These are phyloP conservation scores for Leptopilina drosophilae DNA, from an alignment of 2,888 invertebrate species.

Conservation along the genomic window DNA sequence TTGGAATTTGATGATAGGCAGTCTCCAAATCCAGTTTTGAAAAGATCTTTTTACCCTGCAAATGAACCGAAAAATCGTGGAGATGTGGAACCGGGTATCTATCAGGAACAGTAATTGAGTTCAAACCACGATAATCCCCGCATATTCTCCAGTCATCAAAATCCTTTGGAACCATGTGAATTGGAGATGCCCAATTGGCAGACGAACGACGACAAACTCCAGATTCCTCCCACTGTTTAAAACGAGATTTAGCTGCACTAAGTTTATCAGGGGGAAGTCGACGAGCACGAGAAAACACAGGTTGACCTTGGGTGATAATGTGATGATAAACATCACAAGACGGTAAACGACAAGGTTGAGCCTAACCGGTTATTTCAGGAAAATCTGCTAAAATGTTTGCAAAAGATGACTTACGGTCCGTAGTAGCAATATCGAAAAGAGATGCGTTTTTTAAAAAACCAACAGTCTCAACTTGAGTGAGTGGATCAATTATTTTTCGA, in stretches of 20 bases:
- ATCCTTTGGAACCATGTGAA: slow-evolving; percentile 4
- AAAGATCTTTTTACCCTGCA: too few species aligned
- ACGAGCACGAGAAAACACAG: not conserved
- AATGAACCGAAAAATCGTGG: too few species aligned
- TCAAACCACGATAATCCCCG: not conserved
- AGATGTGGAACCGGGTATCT: too few species aligned
- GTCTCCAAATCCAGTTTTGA: too few species aligned
- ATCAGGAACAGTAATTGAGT: too few species aligned
- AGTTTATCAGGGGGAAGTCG: not conserved
- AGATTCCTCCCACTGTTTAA: not conserved
- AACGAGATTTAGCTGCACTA: not conserved
- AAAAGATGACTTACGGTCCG: not conserved
- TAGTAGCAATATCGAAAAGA: not conserved
- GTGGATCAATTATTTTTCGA: not conserved
- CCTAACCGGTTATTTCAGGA: not conserved
- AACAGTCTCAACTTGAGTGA: not conserved
- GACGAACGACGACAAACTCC: not conserved
- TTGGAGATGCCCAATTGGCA: not conserved
- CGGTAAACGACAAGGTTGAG: not conserved
- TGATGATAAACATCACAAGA: not conserved
- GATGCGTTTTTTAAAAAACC: not conserved
- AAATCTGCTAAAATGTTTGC: not conserved
- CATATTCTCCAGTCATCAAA: too few species aligned
- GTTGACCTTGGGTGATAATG: not conserved
- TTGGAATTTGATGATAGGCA: too few species aligned